Conservation (phyloP, 2,888 invertebrate genomes). For the Pediacus dermestoides region DNA sequence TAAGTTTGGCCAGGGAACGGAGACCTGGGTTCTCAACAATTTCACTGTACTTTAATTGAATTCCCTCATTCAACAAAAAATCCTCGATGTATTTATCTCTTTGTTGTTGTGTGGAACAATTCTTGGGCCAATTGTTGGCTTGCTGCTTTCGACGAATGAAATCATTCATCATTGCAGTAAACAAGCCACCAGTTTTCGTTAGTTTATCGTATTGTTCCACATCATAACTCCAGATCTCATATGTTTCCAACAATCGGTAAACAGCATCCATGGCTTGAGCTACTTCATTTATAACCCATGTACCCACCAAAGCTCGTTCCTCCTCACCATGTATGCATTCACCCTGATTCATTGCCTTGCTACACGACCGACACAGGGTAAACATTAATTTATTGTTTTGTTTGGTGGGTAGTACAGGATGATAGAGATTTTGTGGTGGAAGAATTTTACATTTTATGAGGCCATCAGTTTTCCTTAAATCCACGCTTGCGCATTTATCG, state of each 20-base stretch:
- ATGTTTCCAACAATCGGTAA: slow-evolving; percentile 33
- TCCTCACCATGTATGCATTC: slow-evolving; percentile 35
- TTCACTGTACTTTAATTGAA: slow-evolving; percentile 23
- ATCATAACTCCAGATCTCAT: slow-evolving; percentile 16
- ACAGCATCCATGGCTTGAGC: slow-evolving; percentile 35
- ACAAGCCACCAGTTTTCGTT: slow-evolving; percentile 30
- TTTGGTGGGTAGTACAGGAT: slow-evolving; percentile 23
- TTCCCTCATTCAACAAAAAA: slow-evolving; percentile 26
- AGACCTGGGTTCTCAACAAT: slow-evolving; percentile 20
- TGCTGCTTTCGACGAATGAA: slow-evolving; percentile 37
- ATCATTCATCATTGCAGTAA: slow-evolving; percentile 36
- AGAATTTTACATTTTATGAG: slow-evolving; percentile 25
- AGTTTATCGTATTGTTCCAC: slow-evolving; percentile 28
- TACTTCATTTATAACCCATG: slow-evolving; percentile 34
- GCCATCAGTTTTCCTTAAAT: slow-evolving; percentile 16
- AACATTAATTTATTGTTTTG: slow-evolving; percentile 35
- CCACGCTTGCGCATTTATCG: slow-evolving; percentile 17
- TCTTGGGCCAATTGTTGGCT: slow-evolving; percentile 29
- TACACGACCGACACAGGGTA: slow-evolving; percentile 39
- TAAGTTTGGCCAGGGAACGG: slow-evolving; percentile 5
- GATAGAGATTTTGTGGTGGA: slow-evolving; percentile 23
- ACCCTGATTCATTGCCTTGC: slow-evolving; percentile 25
- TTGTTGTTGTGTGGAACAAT: slow-evolving; percentile 22
- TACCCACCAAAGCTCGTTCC: slow-evolving; percentile 14
- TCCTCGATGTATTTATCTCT: slow-evolving; percentile 25